Evolutionary conservation across 2,797 vertebrate species (phyloP).

Genomic region (Sphaeramia orbicularis): DNA sequence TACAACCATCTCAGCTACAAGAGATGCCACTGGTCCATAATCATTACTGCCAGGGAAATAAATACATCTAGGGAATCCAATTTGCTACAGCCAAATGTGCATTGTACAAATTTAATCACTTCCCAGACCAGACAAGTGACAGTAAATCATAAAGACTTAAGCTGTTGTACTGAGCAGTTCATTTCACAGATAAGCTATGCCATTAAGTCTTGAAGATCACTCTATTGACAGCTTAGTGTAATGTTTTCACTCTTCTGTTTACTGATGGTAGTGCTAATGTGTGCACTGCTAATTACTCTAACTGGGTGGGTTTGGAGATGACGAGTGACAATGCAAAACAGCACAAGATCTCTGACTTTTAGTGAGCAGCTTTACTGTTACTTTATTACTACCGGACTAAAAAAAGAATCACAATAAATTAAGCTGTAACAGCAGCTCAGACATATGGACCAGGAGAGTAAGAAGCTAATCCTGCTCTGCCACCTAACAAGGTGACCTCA

Average conservation of each 20-base stretch:
- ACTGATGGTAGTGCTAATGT: conserved; percentile 16
- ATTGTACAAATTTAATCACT: conserved; percentile 8
- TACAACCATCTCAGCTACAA: neutral
- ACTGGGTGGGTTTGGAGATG: conserved; percentile 2
- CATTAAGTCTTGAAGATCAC: conserved; percentile 53
- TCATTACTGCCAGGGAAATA: conserved; percentile 19
- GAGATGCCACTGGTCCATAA: neutral
- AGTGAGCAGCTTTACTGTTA: conserved; percentile 9
- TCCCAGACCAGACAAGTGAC: conserved; percentile 23
- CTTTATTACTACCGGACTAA: conserved; percentile 32
- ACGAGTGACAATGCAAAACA: conserved; percentile 19
- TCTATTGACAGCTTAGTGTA: conserved; percentile 61
- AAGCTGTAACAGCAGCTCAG: conserved; percentile 74
- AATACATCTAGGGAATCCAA: conserved; percentile 22
- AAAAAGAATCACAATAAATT: conserved; percentile 67
- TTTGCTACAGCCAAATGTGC: conserved; percentile 3
- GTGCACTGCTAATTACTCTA: conserved; percentile 22
- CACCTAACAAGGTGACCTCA: conserved; percentile 81
- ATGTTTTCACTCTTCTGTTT: conserved; percentile 48
- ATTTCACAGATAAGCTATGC: conserved; percentile 59
- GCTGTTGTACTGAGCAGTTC: conserved; percentile 22
- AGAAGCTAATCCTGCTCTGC: conserved; percentile 79
- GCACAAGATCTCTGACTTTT: neutral
- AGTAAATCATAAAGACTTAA: conserved; percentile 44
- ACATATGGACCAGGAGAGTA: conserved; percentile 80